Percentiles rank a stretch among this genome's conserved stretches.
These are phyloP conservation scores for Sinonovacula constricta DNA, from an alignment of 1,140 invertebrate species.

Conservation along the genomic window DNA sequence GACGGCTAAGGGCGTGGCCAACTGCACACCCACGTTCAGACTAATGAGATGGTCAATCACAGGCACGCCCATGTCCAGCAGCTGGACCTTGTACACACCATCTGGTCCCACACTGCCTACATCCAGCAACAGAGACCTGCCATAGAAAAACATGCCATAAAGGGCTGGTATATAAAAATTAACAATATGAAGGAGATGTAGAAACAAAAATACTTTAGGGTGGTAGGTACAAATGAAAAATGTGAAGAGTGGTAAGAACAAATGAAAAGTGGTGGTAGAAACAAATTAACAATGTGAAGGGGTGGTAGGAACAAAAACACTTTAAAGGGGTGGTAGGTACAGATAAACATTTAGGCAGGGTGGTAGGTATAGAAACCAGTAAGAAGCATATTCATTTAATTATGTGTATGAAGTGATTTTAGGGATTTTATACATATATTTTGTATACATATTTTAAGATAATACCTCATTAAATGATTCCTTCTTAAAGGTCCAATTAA, in stretches of 20 bases:
- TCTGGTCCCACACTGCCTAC: slow-evolving; percentile 39
- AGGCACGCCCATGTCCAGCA: slow-evolving; percentile 63
- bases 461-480: too few species aligned
- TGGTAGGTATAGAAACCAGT: too few species aligned
- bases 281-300: too few species aligned
- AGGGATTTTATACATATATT: too few species aligned
- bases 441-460: too few species aligned
- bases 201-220: neutral
- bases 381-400: too few species aligned
- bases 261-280: neutral
- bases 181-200: neutral
- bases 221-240: neutral
- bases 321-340: too few species aligned
- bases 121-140: slow-evolving; percentile 55
- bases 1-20: slow-evolving; percentile 51
- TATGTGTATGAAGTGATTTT: too few species aligned
- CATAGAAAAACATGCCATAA: neutral
- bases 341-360: too few species aligned
- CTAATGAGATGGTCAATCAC: slow-evolving; percentile 54
- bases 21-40: slow-evolving; percentile 43
- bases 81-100: slow-evolving; percentile 53
- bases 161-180: too few species aligned
- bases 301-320: too few species aligned
- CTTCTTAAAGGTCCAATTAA: too few species aligned
- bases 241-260: neutral